phyloP scores from a whole-genome alignment of 2,888 invertebrate genomes.

The Cataglyphis rosenhaueri region DNA sequence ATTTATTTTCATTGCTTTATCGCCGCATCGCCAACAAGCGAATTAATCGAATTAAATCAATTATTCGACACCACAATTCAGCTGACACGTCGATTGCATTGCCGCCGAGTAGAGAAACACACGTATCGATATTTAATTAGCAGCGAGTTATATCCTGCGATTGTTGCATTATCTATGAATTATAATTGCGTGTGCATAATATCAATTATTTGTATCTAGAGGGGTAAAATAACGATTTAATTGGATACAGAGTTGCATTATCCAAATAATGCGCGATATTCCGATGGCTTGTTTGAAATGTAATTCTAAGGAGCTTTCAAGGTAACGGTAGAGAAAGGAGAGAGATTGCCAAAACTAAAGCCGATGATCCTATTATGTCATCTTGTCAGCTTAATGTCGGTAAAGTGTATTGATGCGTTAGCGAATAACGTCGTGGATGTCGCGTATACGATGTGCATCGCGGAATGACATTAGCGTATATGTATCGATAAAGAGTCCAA shows the following conservation, averaged over 20 bases:
- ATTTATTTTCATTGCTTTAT: conserved; percentile 34
- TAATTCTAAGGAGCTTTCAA: conserved; percentile 12
- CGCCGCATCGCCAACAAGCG: conserved; percentile 21
- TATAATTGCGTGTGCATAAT: conserved; percentile 10
- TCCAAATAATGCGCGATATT: neutral
- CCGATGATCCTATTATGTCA: conserved; percentile 60
- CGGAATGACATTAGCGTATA: neutral
- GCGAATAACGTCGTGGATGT: conserved; percentile 34
- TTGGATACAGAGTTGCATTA: conserved; percentile 3
- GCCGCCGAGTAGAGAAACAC: neutral
- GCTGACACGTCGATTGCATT: neutral
- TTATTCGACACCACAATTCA: conserved; percentile 35
- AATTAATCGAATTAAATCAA: conserved; percentile 40
- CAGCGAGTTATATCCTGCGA: neutral
- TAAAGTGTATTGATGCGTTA: conserved; percentile 57
- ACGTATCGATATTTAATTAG: conserved; percentile 19
- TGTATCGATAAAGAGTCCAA: conserved; percentile 10
- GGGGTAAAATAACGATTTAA: conserved; percentile 20
- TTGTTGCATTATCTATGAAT: conserved; percentile 24
- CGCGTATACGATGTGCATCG: conserved; percentile 7
- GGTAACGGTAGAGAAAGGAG: neutral
- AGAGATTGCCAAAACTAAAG: conserved; percentile 31
- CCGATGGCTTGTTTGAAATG: neutral
- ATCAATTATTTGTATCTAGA: conserved; percentile 21
- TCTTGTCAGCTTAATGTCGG: conserved; percentile 59